Percentiles rank a stretch among this genome's conserved stretches.
Evolutionary conservation across 1,140 invertebrate species (phyloP).

Genomic region (Drosophila subpulchrella): DNA sequence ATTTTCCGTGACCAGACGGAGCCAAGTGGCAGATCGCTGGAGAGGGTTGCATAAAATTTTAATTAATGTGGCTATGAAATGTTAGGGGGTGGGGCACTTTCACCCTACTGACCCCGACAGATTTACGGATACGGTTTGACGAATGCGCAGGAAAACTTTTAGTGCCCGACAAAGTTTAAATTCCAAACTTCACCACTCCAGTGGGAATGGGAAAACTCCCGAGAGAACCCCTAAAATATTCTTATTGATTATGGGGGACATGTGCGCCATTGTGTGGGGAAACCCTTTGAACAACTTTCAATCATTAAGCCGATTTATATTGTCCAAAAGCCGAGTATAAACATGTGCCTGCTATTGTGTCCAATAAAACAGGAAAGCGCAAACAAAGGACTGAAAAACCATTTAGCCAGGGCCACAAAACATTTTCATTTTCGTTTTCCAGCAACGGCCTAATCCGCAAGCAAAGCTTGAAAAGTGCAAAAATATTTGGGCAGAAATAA

Average conservation of each 20-base stretch:
- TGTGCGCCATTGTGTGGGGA: background rate
- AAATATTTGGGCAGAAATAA: constrained; percentile 44
- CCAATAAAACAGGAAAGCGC: constrained; percentile 11
- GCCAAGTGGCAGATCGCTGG: background rate
- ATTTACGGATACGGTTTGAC: constrained; percentile 29
- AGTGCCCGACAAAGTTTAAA: constrained; percentile 11
- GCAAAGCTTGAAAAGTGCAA: constrained; percentile 44
- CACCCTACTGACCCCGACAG: constrained; percentile 13
- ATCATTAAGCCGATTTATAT: constrained; percentile 48
- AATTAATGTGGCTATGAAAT: constrained; percentile 75
- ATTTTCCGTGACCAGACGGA: constrained; percentile 22
- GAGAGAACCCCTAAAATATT: constrained; percentile 9
- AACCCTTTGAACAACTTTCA: constrained; percentile 21
- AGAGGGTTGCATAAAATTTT: constrained; percentile 67
- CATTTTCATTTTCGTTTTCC: constrained; percentile 46
- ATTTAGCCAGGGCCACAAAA: constrained; percentile 44
- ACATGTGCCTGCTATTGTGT: constrained; percentile 20
- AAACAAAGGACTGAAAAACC: constrained; percentile 30
- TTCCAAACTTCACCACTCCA: constrained; percentile 1
- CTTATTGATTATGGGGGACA: constrained; percentile 20
- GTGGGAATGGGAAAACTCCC: background rate
- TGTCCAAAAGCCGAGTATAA: constrained; percentile 24
- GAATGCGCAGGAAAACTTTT: constrained; percentile 12
- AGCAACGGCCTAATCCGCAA: constrained; percentile 25
- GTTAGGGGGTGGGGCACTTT: constrained; percentile 15